Conservation (phyloP, 1,140 invertebrate species). For the Pseudachorutes palmiensis region DNA sequence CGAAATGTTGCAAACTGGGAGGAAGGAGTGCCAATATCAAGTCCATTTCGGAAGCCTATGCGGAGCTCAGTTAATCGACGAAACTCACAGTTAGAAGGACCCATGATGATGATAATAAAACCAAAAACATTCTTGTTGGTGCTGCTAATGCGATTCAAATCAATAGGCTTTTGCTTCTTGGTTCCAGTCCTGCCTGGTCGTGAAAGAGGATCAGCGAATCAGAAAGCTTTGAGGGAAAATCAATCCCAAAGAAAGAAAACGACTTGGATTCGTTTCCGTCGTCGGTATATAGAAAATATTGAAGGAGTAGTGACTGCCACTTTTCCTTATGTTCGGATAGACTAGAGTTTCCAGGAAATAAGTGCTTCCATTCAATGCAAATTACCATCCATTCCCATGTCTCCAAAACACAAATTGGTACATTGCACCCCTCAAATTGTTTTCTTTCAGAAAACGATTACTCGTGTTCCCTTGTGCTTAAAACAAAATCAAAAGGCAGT, state of each 20-base stretch:
- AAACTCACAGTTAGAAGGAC: neutral
- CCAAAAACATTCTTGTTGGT: neutral
- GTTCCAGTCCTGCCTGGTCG: no score
- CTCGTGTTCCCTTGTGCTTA: neutral
- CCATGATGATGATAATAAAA: neutral
- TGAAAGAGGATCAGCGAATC: neutral
- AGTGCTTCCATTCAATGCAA: constrained; percentile 5
- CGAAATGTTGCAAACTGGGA: neutral
- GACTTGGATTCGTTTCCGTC: neutral
- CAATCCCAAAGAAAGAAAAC: neutral
- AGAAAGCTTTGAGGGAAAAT: neutral
- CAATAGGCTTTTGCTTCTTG: neutral
- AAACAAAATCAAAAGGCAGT: no score
- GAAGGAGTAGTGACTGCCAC: neutral
- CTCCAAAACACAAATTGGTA: neutral
- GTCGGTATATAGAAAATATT: neutral
- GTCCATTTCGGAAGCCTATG: neutral
- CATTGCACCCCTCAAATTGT: neutral
- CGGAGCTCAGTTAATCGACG: neutral
- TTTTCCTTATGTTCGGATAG: no score
- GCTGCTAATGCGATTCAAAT: constrained; percentile 5
- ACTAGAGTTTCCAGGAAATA: neutral
- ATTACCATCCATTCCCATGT: neutral
- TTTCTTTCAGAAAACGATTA: neutral
- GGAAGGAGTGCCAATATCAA: constrained; percentile 5